Evolutionary conservation across 2,113 vertebrate species (phyloP), one percentile per base, ranked within the genome.

Genomic region (Pollimyrus isidori): DNA sequence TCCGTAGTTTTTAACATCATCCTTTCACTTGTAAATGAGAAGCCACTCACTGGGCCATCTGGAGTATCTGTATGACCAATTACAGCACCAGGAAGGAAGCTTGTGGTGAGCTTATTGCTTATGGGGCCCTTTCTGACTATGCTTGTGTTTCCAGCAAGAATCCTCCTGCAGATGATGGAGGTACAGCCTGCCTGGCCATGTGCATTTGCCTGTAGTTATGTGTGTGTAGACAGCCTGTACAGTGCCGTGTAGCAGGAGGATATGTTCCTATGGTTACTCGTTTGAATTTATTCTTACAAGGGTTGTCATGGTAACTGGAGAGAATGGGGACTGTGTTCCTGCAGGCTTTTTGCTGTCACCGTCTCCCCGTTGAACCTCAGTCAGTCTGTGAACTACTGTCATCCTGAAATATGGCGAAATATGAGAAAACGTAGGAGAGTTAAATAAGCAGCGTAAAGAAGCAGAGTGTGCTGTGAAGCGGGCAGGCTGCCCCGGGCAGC

Each of bases 11-110:
- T 45, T 21, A 82, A 21, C 4, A 15, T 82, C 26, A 35, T 82
- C 76, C 39, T 82, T 82, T 82, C 76, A 82, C 76, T 82, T 82
- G 76, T 82, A 45, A 82, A 82, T 82, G 35, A 45, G 35, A 82
- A 82, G 21, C 39, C 42, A 23, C 80, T 83, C 15, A 42, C 17
- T 35, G 19, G 35, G 80, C 80, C 80, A 83, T n/a, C 80, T 83
- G 42, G 42, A 48, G 42, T 83, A 46, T 46, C 39, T 17, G 1
- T 83, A 42, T 7, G 19, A n/a, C 42, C 39, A 7, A 13, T 13
- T 48, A 45, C 42, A 23, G 19, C 45, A 84, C 45, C 15, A 45
- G 45, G 82, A 46, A 1, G 9, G 23, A 4, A 84, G 45, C 35
- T 23, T 84, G 45, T 7, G 10, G 39, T 84, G 3, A 48, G 19